Percentiles rank a stretch among this genome's conserved stretches.
phyloP scores from a whole-genome alignment of 2,113 vertebrate species.

The Psophia crepitans region DNA sequence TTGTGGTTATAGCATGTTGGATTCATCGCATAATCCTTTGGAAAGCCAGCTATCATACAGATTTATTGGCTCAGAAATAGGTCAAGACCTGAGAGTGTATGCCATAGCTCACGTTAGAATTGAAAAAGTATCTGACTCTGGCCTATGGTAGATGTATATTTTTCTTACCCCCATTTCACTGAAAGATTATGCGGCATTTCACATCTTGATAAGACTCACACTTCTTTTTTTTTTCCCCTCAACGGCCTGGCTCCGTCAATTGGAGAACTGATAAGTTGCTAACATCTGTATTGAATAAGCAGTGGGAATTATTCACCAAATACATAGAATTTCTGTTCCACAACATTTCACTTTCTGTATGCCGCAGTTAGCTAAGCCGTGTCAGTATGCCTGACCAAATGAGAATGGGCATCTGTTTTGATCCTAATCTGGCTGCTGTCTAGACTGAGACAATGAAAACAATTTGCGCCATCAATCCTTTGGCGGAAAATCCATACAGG shows the following conservation, averaged over 20 bases:
- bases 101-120: neutral
- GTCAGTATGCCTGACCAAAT: neutral
- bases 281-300: neutral
- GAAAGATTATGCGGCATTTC: neutral
- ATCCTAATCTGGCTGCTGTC: conserved; percentile 50
- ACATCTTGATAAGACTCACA: neutral
- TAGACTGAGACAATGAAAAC: conserved; percentile 59
- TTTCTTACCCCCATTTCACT: neutral
- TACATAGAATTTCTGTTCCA: neutral
- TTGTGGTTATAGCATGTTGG: neutral
- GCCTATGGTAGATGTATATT: fast-evolving
- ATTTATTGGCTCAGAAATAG: neutral
- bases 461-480: neutral
- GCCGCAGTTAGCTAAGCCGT: neutral
- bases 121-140: neutral
- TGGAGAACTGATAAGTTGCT: neutral
- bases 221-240: neutral
- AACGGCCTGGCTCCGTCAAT: fast-evolving
- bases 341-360: neutral
- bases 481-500: neutral
- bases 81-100: neutral
- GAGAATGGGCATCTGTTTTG: conserved; percentile 18
- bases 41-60: neutral
- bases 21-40: neutral
- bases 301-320: neutral